Evolutionary conservation across 2,113 vertebrate species (phyloP).

Genomic region (Electrona antarctica): DNA sequence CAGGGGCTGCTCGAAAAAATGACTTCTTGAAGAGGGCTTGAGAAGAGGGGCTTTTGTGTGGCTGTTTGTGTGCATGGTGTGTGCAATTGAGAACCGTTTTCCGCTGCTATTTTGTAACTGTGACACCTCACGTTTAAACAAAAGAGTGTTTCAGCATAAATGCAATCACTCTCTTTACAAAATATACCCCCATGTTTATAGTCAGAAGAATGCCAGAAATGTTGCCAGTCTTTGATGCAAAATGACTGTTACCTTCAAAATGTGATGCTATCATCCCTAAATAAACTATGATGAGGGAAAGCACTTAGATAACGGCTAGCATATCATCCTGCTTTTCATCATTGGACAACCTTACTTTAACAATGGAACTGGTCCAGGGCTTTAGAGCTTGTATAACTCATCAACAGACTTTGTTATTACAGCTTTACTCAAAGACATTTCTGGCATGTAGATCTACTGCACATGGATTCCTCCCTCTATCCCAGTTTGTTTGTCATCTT

Average conservation of each 20-base stretch:
- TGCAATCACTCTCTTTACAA: slow-evolving; percentile 25
- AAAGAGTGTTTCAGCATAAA: slow-evolving; percentile 43
- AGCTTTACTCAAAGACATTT: slow-evolving; percentile 39
- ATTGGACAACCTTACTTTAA: slow-evolving; percentile 31
- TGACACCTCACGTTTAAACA: not conserved
- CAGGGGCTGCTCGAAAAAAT: slow-evolving; percentile 17
- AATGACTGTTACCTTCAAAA: slow-evolving; percentile 33
- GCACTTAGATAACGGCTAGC: slow-evolving; percentile 38
- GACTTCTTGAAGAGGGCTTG: slow-evolving; percentile 10
- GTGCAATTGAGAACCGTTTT: not conserved
- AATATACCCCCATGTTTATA: slow-evolving; percentile 59
- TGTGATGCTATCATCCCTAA: slow-evolving; percentile 36
- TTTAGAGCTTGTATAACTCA: slow-evolving; percentile 47
- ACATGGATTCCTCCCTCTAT: slow-evolving; percentile 26
- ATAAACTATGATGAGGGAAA: slow-evolving; percentile 36
- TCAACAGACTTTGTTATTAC: slow-evolving; percentile 50
- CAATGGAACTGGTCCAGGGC: slow-evolving; percentile 40
- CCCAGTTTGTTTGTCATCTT: slow-evolving; percentile 20
- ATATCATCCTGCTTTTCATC: slow-evolving; percentile 46
- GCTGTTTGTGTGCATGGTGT: not conserved
- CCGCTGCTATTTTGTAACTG: slow-evolving; percentile 7
- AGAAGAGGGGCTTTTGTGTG: slow-evolving; percentile 20
- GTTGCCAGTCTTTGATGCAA: slow-evolving; percentile 50
- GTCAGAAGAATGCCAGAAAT: slow-evolving; percentile 57
- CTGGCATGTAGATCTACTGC: slow-evolving; percentile 40